phyloP scores from a whole-genome alignment of 2,888 invertebrate species.

The Mimachlamys varia region DNA sequence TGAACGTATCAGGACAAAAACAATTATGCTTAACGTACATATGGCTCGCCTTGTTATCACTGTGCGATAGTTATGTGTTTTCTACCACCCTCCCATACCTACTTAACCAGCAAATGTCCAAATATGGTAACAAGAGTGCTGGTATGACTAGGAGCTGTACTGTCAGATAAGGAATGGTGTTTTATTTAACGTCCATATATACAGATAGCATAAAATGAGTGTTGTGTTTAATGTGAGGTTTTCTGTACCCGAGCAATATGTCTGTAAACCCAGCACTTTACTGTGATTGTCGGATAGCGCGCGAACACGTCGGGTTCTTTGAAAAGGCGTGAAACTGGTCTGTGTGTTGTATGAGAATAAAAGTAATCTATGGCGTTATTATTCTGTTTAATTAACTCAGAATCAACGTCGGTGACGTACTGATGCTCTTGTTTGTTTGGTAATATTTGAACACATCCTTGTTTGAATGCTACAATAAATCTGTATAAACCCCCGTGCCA shows the following conservation, averaged over 20 bases:
- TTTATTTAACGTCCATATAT: neutral
- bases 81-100: neutral
- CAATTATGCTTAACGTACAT: conserved; percentile 5
- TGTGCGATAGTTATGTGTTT: neutral
- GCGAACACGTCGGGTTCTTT: neutral
- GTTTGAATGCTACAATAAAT: conserved; percentile 31
- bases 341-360: neutral
- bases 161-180: neutral
- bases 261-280: neutral
- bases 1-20: conserved; percentile 22
- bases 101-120: conserved; percentile 13
- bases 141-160: neutral
- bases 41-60: neutral
- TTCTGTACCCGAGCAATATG: neutral
- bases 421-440: conserved; percentile 29
- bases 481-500: neutral
- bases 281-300: neutral
- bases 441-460: conserved; percentile 34
- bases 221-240: neutral
- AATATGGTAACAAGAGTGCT: conserved; percentile 6
- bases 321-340: conserved; percentile 27
- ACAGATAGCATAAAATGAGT: neutral
- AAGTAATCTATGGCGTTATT: conserved; percentile 16
- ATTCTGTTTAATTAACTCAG: conserved; percentile 15
- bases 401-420: neutral